Base-by-base conservation (phyloP, 2,888 invertebrate genomes). In the Phengaris arion region DNA sequence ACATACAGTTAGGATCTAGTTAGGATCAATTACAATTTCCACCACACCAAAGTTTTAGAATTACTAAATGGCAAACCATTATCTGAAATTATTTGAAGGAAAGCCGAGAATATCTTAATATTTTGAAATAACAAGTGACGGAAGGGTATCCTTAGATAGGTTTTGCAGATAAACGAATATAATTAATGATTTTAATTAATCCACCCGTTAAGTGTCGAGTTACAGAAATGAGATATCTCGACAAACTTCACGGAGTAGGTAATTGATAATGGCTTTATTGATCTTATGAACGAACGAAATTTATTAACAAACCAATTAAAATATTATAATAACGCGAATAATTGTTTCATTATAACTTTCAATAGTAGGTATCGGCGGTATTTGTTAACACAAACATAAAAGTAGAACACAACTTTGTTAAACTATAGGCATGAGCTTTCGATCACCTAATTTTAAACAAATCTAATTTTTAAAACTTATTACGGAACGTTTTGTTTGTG, bases 141-240 rank as follows among this genome's bases (percentile, higher is more conserved):
- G 82, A 83, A 82, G 84, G 84, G 86, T 89, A 89, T 89, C 75
- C 87, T 88, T 87, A 89, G 88, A 90, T 88, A 89, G 88, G 89
- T 87, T 89, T 88, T 88, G 82, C 82, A 85, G 88, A 89, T 90
- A 89, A 91, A 90, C 87, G 87, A 91, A 91, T 88, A 89, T 92
- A 91, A 92, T 92, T 91, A 88, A 89, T 86, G 87, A 87, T 89
- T 90, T 90, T 91, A 91, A 92, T 92, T 90, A 90, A 91, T 90
- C 89, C 88, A 85, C 82, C 86, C 85, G 86, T 88, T 86, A 86
- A 86, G 90, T 87, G 87, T 90, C 87, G 86, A 87, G 89, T 91
- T 92, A 87, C 90, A 82, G 85, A 86, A 88, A 89, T 87, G 90
- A 89, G 89, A 89, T 89, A 86, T 82, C 84, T 83, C 84, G 51